phyloP scores from a whole-genome alignment of 2,888 invertebrate genomes.

The Patella ulyssiponensis region DNA sequence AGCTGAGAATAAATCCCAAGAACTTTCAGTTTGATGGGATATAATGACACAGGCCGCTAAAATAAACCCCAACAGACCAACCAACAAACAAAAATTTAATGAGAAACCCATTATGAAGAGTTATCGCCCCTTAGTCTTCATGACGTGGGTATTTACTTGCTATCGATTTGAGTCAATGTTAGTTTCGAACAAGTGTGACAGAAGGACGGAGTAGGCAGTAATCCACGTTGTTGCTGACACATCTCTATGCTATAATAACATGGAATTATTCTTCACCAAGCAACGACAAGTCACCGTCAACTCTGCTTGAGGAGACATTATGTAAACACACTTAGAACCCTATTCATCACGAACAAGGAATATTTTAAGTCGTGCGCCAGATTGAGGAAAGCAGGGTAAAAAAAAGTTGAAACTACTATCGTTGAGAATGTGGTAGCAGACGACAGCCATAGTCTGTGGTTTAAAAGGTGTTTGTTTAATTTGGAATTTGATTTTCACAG shows the following conservation, averaged over 20 bases:
- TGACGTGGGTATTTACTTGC: conserved; percentile 4
- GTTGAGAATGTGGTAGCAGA: background rate
- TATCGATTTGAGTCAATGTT: conserved; percentile 3
- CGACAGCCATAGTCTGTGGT: background rate
- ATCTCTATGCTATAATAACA: background rate
- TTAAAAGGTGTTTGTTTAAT: background rate
- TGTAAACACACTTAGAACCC: no score
- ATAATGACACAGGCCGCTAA: no score
- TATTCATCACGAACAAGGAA: no score
- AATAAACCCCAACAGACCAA: no score
- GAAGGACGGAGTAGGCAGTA: background rate
- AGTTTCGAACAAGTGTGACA: conserved; percentile 9
- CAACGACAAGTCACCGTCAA: background rate
- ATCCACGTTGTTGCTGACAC: background rate
- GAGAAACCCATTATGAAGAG: no score
- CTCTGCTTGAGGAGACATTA: background rate
- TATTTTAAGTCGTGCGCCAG: no score
- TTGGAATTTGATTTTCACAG: background rate
- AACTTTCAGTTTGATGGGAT: no score
- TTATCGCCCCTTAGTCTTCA: no score
- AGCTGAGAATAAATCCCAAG: no score
- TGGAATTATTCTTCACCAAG: background rate
- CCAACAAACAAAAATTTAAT: no score
- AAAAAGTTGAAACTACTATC: no score
- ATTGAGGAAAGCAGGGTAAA: no score